A percentile compares a stretch with the other conserved stretches of the same genome.
Evolutionary conservation across 1,140 invertebrate genomes (phyloP).

Genomic region (Zaprionus inermis): DNA sequence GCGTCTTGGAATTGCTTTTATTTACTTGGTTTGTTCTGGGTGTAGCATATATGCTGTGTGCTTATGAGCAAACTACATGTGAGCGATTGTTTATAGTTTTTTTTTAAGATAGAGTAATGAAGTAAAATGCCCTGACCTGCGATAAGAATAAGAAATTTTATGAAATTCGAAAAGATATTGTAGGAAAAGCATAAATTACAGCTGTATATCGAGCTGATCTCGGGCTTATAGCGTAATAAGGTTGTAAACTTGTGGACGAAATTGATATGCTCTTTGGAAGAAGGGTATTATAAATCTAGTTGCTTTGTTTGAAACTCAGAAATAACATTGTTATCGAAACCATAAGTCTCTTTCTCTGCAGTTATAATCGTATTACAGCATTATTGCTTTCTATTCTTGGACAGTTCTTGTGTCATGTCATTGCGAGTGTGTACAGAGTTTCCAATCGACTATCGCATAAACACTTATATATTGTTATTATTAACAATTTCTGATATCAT

Average conservation of each 20-base stretch:
- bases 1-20: slow-evolving; percentile 23
- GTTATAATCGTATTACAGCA: slow-evolving; percentile 1
- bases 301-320: neutral
- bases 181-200: neutral
- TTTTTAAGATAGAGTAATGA: slow-evolving; percentile 31
- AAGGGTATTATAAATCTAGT: neutral
- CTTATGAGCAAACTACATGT: slow-evolving; percentile 35
- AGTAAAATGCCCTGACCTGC: slow-evolving; percentile 30
- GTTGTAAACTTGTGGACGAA: neutral
- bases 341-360: neutral
- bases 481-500: neutral
- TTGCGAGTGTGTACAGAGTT: neutral
- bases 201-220: no score
- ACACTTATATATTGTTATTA: neutral
- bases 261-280: no score
- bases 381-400: neutral
- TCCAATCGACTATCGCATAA: neutral
- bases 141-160: slow-evolving; percentile 7
- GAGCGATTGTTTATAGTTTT: slow-evolving; percentile 37
- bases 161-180: no score
- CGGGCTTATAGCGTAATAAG: neutral
- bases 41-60: slow-evolving; percentile 2
- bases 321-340: neutral
- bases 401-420: neutral
- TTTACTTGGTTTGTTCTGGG: slow-evolving; percentile 13